Percentiles rank a stretch among this genome's conserved stretches.
Evolutionary conservation across 2,113 vertebrate genomes (phyloP).

Genomic region (Rattus rattus): DNA sequence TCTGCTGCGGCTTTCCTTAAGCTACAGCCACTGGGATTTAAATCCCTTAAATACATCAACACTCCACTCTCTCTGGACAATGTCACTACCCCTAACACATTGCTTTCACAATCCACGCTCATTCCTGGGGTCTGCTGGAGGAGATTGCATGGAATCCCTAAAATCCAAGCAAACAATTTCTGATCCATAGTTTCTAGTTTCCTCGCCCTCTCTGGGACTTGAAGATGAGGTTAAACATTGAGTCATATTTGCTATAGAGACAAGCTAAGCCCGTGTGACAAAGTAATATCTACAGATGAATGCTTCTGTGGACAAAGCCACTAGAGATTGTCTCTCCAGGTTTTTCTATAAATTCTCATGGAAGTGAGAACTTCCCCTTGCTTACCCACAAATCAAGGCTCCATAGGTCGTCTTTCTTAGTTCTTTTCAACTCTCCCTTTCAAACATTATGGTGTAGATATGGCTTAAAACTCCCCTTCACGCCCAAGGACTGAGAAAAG

Average conservation of each 20-base stretch:
- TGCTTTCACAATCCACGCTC: not conserved
- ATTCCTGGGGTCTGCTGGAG: not conserved
- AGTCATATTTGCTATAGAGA: not conserved
- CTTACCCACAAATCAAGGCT: not conserved
- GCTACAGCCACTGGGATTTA: not conserved
- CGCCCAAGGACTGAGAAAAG: not conserved
- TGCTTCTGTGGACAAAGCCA: not conserved
- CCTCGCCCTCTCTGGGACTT: not conserved
- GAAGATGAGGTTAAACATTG: slow-evolving; percentile 19
- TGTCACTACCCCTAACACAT: not conserved
- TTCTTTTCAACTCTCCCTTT: not conserved
- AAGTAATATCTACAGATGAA: not conserved
- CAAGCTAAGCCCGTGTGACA: not conserved
- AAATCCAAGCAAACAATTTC: not conserved
- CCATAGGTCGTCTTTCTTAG: not conserved
- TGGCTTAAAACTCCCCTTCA: not conserved
- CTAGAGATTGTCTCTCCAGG: not conserved
- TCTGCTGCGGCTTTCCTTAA: not conserved
- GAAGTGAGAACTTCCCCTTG: not conserved
- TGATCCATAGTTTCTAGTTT: not conserved
- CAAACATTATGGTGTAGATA: not conserved
- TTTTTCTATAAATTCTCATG: not conserved
- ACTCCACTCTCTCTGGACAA: not conserved
- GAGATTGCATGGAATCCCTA: not conserved
- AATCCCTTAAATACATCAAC: not conserved